Conservation (phyloP, 2,113 vertebrate genomes). For the Elachura formosa region DNA sequence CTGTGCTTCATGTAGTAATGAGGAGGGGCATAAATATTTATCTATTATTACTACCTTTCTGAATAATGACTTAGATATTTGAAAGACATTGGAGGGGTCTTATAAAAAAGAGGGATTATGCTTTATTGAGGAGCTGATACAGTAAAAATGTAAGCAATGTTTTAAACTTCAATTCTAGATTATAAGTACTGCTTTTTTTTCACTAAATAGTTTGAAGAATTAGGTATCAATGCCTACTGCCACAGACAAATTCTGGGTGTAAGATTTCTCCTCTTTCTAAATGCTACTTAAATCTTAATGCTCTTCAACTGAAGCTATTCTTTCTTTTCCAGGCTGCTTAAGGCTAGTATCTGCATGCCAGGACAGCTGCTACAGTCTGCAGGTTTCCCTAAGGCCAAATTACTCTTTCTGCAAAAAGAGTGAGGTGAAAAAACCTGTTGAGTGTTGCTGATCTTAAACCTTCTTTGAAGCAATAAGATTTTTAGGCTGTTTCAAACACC, state of each 20-base stretch:
- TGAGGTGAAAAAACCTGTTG: conserved; percentile 14
- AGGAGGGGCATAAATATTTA: background rate
- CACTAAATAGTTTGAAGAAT: background rate
- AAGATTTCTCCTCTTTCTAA: background rate
- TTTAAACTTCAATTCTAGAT: background rate
- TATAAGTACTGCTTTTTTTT: background rate
- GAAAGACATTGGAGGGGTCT: background rate
- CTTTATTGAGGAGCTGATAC: background rate
- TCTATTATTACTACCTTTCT: background rate
- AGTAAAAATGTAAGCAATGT: background rate
- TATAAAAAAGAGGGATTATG: background rate
- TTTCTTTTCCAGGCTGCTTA: conserved; percentile 4
- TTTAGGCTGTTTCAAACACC: background rate
- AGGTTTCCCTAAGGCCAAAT: background rate
- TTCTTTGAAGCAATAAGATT: background rate
- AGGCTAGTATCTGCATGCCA: conserved; percentile 16
- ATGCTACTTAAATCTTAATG: background rate
- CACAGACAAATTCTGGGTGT: background rate
- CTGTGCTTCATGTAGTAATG: background rate
- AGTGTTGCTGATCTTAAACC: background rate
- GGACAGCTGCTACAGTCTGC: background rate
- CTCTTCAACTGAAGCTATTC: background rate
- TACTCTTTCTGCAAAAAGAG: background rate
- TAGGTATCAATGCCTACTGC: background rate
- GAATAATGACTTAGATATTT: background rate